Conservation (phyloP, 2,113 vertebrate species). For the Otocyon megalotis region DNA sequence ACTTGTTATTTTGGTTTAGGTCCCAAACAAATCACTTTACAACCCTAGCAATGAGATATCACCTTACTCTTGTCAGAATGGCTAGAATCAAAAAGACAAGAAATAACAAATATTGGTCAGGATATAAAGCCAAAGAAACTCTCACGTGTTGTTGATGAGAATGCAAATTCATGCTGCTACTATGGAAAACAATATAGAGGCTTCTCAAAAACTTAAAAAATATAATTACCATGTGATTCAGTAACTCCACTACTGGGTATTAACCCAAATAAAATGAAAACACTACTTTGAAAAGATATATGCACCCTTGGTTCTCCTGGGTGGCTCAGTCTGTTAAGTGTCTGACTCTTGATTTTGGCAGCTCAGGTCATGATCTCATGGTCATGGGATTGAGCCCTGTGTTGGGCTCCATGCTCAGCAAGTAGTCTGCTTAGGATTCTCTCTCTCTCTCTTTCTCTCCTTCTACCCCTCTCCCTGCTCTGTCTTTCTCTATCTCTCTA, state of each 20-base stretch:
- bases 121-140: background rate
- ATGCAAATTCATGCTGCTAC: background rate
- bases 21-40: background rate
- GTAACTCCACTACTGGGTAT: background rate
- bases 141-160: background rate
- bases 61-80: background rate
- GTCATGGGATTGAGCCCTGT: background rate
- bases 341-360: background rate
- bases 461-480: background rate
- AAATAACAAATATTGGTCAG: background rate
- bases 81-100: background rate
- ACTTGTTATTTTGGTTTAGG: background rate
- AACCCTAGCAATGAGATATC: background rate
- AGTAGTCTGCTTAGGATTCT: background rate
- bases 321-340: background rate
- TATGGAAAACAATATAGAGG: background rate
- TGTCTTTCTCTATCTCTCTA: background rate
- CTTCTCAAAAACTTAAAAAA: background rate
- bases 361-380: background rate
- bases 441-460: background rate
- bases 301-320: background rate
- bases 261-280: background rate
- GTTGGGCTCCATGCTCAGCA: background rate
- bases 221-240: background rate
- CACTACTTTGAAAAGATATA: background rate